These are phyloP conservation scores for Apantesis nais DNA, from an alignment of 2,888 invertebrate species.

Conservation along the genomic window DNA sequence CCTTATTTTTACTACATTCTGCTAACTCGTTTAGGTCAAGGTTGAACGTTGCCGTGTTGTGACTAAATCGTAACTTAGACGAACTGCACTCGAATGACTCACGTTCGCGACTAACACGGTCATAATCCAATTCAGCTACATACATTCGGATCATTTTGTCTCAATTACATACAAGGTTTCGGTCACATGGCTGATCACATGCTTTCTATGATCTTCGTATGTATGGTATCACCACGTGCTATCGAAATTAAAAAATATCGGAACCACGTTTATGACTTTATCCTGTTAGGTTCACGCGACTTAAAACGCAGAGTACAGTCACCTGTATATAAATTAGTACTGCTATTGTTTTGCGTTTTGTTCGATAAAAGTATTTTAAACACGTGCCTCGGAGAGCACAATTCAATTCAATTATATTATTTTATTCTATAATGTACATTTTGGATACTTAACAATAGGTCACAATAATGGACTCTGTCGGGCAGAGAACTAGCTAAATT, in stretches of 20 bases:
- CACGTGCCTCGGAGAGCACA: too few relatives aligned
- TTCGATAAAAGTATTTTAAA: not conserved
- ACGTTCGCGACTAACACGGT: not conserved
- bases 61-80: not conserved
- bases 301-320: not conserved
- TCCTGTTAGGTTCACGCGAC: slow-evolving; percentile 29
- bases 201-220: slow-evolving; percentile 23
- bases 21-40: not conserved
- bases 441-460: too few relatives aligned
- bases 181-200: slow-evolving; percentile 46
- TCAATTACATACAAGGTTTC: slow-evolving; percentile 42
- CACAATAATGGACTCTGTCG: too few relatives aligned
- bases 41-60: not conserved
- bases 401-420: too few relatives aligned
- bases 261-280: slow-evolving; percentile 26
- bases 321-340: not conserved
- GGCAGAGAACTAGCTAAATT: too few relatives aligned
- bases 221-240: slow-evolving; percentile 50
- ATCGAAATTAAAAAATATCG: slow-evolving; percentile 18
- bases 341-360: not conserved
- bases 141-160: slow-evolving; percentile 29
- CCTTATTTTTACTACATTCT: too few relatives aligned
- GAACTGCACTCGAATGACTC: slow-evolving; percentile 22
- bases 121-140: slow-evolving; percentile 43
- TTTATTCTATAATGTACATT: too few relatives aligned